A percentile compares a stretch with the other conserved stretches of the same genome.
Evolutionary conservation across 2,888 invertebrate genomes (phyloP).

Genomic region (Muscina levida): DNA sequence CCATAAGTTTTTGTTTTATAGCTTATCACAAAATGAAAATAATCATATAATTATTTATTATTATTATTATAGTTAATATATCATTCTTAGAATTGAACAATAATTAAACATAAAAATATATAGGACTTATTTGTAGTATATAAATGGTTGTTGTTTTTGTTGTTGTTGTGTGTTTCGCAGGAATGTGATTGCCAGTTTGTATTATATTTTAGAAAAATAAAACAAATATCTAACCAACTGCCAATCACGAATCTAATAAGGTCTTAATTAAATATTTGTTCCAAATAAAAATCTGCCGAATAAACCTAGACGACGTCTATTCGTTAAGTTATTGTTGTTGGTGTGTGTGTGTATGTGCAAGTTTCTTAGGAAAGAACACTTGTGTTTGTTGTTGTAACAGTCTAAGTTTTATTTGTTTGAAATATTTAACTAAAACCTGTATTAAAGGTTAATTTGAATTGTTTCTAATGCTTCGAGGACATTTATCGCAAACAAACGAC

Average conservation of each 20-base stretch:
- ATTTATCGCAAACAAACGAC: neutral
- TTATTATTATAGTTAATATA: conserved; percentile 73
- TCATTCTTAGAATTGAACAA: conserved; percentile 79
- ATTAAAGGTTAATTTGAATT: neutral
- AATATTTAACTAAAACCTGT: conserved; percentile 39
- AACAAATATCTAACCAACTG: conserved; percentile 20
- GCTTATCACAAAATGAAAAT: conserved; percentile 78
- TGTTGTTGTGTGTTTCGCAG: conserved; percentile 41
- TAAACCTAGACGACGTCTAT: conserved; percentile 27
- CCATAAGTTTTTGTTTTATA: conserved; percentile 72
- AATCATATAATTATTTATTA: conserved; percentile 76
- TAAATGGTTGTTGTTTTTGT: conserved; percentile 69
- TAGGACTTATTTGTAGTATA: conserved; percentile 77
- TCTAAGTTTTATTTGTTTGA: conserved; percentile 37
- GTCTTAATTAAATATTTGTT: conserved; percentile 34
- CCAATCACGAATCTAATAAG: conserved; percentile 18
- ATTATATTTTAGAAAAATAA: conserved; percentile 24
- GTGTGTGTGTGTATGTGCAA: conserved; percentile 28
- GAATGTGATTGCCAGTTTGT: conserved; percentile 24
- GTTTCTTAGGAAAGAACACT: conserved; percentile 32
- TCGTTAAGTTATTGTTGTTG: conserved; percentile 49
- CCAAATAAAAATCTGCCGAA: conserved; percentile 23
- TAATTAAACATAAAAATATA: conserved; percentile 77
- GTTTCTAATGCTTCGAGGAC: conserved; percentile 20
- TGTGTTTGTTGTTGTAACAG: conserved; percentile 32